Conservation (phyloP, 2,888 invertebrate species). For the Drosophila birchii region DNA sequence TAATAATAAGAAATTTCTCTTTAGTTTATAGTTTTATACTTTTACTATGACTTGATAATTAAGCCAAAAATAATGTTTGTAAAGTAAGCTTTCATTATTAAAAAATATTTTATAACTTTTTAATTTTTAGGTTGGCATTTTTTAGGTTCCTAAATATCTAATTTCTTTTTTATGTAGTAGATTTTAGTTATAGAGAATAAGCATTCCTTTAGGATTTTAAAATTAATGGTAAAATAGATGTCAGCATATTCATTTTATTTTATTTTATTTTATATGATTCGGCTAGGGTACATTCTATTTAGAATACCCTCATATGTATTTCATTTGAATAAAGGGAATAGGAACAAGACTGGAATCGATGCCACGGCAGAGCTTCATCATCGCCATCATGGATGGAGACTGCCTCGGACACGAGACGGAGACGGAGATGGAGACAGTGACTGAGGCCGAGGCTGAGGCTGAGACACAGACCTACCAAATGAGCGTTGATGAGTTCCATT, state of each 20-base stretch:
- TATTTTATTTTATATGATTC: not conserved
- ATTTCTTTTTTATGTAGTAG: not conserved
- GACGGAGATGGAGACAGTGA: slow-evolving; percentile 11
- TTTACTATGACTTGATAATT: too few species aligned
- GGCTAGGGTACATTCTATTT: not conserved
- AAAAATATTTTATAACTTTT: too few species aligned
- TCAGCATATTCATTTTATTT: not conserved
- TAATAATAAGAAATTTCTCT: too few species aligned
- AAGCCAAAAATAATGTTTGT: too few species aligned
- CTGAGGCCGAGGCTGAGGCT: slow-evolving; percentile 25
- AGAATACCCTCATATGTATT: slow-evolving; percentile 5
- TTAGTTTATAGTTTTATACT: too few species aligned
- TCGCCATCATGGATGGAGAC: slow-evolving; percentile 43
- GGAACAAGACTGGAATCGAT: slow-evolving; percentile 57
- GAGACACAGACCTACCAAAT: slow-evolving; percentile 62
- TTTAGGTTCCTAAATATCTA: not conserved
- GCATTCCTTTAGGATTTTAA: not conserved
- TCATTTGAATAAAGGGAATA: slow-evolving; percentile 22
- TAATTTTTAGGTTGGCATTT: not conserved
- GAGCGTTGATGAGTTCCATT: slow-evolving; percentile 81
- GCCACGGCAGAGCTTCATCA: slow-evolving; percentile 65
- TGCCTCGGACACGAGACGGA: slow-evolving; percentile 11
- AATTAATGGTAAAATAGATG: not conserved
- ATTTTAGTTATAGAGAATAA: too few species aligned
- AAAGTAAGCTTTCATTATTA: too few species aligned